A percentile compares a stretch with the other conserved stretches of the same genome.
phyloP scores from a whole-genome alignment of 2,888 invertebrate genomes.

The Ornithoptera priamus region DNA sequence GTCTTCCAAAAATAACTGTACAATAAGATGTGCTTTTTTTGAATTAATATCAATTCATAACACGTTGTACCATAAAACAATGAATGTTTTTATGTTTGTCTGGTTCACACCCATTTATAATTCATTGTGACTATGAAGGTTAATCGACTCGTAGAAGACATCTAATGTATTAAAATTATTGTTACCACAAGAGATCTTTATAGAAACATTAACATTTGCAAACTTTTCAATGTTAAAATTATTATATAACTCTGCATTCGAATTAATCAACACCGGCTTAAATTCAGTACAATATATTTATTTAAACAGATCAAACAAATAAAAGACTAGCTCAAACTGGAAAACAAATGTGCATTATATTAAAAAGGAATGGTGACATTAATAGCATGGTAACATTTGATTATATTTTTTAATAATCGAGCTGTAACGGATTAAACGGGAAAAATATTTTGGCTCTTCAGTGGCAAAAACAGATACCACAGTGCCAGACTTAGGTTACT shows the following conservation, averaged over 20 bases:
- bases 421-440: too few relatives aligned
- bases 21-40: neutral
- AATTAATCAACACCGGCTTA: neutral
- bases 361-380: too few relatives aligned
- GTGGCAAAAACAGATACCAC: too few relatives aligned
- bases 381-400: too few relatives aligned
- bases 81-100: conserved; percentile 7
- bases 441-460: too few relatives aligned
- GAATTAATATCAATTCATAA: neutral
- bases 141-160: conserved; percentile 41
- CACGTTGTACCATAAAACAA: neutral
- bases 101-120: conserved; percentile 41
- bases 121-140: conserved; percentile 40
- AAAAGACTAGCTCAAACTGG: too few relatives aligned
- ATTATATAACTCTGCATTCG: neutral
- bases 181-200: neutral
- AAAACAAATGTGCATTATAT: too few relatives aligned
- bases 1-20: too few relatives aligned
- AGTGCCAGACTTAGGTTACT: too few relatives aligned
- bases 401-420: too few relatives aligned
- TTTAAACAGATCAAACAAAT: too few relatives aligned
- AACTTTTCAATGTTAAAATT: neutral
- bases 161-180: conserved; percentile 22
- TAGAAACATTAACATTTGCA: neutral
- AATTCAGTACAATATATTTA: too few relatives aligned